Conservation (phyloP, 2,113 vertebrate species). For the Empidonax traillii region DNA sequence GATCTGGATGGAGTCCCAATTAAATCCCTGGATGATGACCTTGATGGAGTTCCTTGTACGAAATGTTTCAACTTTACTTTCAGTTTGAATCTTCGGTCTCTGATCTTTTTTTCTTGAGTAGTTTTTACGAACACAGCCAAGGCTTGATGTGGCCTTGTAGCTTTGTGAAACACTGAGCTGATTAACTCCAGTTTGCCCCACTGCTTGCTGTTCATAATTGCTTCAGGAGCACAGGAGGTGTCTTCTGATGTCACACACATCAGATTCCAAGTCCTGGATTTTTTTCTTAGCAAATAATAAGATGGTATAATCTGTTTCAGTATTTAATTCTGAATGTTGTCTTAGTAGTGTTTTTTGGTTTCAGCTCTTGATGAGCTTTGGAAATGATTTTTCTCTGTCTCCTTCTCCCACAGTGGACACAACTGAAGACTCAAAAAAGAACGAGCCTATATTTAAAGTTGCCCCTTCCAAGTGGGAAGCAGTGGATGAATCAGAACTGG, state of each 20-base stretch:
- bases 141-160: not conserved
- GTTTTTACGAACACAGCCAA: not conserved
- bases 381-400: not conserved
- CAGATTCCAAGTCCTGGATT: not conserved
- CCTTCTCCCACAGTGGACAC: conserved; percentile 74
- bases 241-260: not conserved
- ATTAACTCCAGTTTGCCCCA: not conserved
- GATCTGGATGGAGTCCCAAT: conserved; percentile 96
- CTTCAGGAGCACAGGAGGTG: not conserved
- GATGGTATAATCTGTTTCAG: not conserved
- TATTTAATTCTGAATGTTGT: not conserved
- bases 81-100: not conserved
- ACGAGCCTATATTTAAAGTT: conserved; percentile 92
- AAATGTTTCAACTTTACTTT: not conserved
- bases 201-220: not conserved
- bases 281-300: not conserved
- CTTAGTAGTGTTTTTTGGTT: not conserved
- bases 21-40: conserved; percentile 91
- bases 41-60: conserved; percentile 95
- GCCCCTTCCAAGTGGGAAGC: conserved; percentile 98
- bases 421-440: conserved; percentile 82
- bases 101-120: not conserved
- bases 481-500: conserved; percentile 90
- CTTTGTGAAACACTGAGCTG: not conserved
- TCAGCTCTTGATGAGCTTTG: not conserved